Evolutionary conservation across 2,797 vertebrate species (phyloP), one percentile per base, ranked within the genome.

Genomic region (Crax fasciolata): DNA sequence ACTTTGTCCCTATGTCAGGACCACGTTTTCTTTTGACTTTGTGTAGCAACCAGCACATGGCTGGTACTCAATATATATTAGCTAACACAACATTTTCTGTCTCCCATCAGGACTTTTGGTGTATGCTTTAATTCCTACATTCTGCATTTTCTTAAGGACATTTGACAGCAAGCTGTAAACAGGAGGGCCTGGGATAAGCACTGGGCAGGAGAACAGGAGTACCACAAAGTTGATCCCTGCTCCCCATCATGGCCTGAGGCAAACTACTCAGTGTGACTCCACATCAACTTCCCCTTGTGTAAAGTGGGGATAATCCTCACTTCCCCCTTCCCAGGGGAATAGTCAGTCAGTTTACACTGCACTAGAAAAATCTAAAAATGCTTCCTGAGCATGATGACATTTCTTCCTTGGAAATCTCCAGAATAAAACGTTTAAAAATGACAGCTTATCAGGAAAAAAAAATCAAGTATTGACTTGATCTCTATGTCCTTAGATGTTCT

Each of bases 1-100:
- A 35, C 35, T 35, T 61, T 12, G 10, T 43, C 7, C 2, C 2
- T 1, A 3, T 0, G 0, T 9, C 57, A 25, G 20, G 44, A 44
- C 49, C 18, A 0, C 12, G 10, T 52, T 90, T 61, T 72, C 61
- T 57, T 19, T 49, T 65, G 32, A 52, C 30, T 48, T 82, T 90
- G 32, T 25, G 14, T 25, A 35, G 46, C 67, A 87, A 74, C 44
- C 10, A 77, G 32, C n/a, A 46, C 6, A 8, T 13, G 46, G 24
- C 44, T 61, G 49, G 19, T n/a, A 32, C 38, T 71, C 57, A 54
- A 9, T 39, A 72, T 67, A 59, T 66, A 43, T 27, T 52, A n/a
- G 57, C 18, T 74, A 83, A 48, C 11, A 24, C 3, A 15, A 85
- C 17, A 4, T 6, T 90, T 43, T 35, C 18, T 46, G 57, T 63